Conservation (phyloP, 1,140 invertebrate species). For the Calosoma granatense region DNA sequence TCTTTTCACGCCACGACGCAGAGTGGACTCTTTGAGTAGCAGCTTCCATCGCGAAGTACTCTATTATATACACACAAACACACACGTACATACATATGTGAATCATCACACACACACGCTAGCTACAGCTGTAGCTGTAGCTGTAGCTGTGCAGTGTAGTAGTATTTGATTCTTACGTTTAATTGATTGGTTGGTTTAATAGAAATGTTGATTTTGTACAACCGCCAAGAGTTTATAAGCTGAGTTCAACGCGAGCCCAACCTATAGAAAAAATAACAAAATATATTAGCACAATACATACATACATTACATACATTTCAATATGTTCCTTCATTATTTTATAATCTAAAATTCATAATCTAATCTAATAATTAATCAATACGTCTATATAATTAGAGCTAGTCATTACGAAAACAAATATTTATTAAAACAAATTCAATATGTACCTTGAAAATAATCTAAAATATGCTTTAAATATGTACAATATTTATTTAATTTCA, state of each 20-base stretch:
- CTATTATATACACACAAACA: too few relatives aligned
- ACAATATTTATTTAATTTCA: too few relatives aligned
- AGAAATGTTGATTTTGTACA: not conserved
- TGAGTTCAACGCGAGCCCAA: not conserved
- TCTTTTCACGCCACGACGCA: conserved; percentile 1
- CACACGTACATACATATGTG: too few relatives aligned
- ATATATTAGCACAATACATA: not conserved
- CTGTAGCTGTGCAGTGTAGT: too few relatives aligned
- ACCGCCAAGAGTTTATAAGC: not conserved
- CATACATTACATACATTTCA: not conserved
- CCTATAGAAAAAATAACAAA: not conserved
- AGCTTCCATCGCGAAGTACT: not conserved
- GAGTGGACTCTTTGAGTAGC: not conserved
- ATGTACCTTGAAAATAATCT: too few relatives aligned
- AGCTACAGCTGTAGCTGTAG: too few relatives aligned
- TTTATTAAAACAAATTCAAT: not conserved
- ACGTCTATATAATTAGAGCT: not conserved
- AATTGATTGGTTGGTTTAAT: not conserved
- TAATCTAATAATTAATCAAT: not conserved
- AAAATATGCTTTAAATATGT: too few relatives aligned
- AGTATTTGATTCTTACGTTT: not conserved
- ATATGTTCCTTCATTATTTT: not conserved
- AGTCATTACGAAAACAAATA: not conserved
- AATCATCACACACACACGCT: too few relatives aligned
- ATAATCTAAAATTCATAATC: not conserved